Evolutionary conservation across 2,888 invertebrate species (phyloP).

Genomic region (Drosophila crucigera): DNA sequence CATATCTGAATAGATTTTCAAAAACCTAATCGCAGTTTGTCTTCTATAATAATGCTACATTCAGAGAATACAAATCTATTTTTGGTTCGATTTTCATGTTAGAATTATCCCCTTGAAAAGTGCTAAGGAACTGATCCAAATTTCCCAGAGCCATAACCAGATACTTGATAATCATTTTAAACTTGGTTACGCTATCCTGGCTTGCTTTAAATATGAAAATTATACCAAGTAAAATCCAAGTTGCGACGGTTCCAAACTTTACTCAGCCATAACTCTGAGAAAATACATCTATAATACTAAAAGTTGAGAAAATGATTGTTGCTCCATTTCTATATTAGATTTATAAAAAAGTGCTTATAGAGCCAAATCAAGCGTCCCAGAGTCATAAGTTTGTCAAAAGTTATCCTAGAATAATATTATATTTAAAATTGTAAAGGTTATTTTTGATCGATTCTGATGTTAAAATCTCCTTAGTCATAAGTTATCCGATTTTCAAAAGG

Average conservation of each 20-base stretch:
- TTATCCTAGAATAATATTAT: background rate
- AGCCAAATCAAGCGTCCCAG: background rate
- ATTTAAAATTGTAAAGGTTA: background rate
- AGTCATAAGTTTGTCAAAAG: too few species aligned
- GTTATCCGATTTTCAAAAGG: background rate
- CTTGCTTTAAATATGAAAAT: background rate
- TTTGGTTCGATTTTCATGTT: background rate
- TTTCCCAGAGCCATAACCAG: background rate
- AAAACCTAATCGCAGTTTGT: rapidly evolving
- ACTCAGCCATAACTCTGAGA: background rate
- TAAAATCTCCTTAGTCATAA: background rate
- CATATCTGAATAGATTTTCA: background rate
- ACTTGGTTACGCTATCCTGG: background rate
- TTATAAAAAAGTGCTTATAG: background rate
- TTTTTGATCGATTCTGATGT: background rate
- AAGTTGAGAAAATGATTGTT: background rate
- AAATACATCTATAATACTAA: background rate
- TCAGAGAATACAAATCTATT: background rate
- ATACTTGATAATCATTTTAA: background rate
- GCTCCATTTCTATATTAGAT: background rate
- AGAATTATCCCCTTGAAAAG: background rate
- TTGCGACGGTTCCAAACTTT: background rate
- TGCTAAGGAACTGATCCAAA: background rate
- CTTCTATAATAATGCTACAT: background rate
- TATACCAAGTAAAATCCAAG: background rate